Base-by-base conservation (phyloP, 2,888 invertebrate genomes). In the Harpagoxenus sublaevis region DNA sequence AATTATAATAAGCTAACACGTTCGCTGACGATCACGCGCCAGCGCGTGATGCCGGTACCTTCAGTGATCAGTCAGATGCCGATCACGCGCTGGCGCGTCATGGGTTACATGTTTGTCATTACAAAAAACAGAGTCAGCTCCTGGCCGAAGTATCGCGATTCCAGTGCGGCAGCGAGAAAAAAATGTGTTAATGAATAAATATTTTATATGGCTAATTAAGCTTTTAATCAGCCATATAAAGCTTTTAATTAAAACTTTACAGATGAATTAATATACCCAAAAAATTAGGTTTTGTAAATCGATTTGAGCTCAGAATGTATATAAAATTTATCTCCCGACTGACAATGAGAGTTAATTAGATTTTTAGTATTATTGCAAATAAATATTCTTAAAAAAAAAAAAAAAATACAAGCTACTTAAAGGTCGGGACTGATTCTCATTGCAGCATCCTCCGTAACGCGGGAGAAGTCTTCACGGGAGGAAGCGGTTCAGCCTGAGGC, bases 381-480 rank as follows among this genome's bases (percentile, higher is more conserved):
- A 39, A 35, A 53, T 35, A 51, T 39, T 15, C 15, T 18, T 18
- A 45, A 35, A 9, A 51, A 3, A n/a, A 45, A 35, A 9, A 51
- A 3, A n/a, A 3, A 87, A 81, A 18, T 2, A 23, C 23, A 23
- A 23, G 23, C 23, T 12, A 35, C 39, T 39, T 51, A 45, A 48
- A 62, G n/a, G 42, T 3, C 5, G 39, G 0, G 23, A 85, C 83
- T 85, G 77, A 84, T 83, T 87, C 73, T 89, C 70, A 79, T 92
- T 93, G 82, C 90, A 93, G 92, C 83, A 81, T 82, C 87, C 28
- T 77, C 89, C 60, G 90, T 77, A 60, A 66, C 88, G 71, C 89
- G 92, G 45, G 92, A 93, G 74, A 92, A 92, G 78, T 62, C 86
- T 1, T 23, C 85, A 63, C 88, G 88, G n/a, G 92, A 93, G 5